Evolutionary conservation across 2,113 vertebrate genomes (phyloP), one percentile per base, ranked within the genome.

Genomic region (Coregonus clupeaformis): DNA sequence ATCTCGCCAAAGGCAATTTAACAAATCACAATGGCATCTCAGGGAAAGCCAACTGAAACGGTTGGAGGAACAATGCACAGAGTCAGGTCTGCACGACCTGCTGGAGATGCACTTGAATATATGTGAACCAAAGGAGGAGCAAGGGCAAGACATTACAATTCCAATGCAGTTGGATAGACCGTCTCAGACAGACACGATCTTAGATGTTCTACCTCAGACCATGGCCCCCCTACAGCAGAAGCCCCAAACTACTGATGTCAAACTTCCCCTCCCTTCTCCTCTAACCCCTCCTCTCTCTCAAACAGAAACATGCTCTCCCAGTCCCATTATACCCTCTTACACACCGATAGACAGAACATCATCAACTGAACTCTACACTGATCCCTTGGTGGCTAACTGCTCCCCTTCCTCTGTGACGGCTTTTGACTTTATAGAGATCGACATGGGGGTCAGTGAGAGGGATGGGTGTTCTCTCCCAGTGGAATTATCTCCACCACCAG

Each of bases 101-200:
- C 76, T 86, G 22, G 66, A 81, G 67, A 69, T 67, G 32, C 74
- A 82, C 67, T 82, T 83, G 20, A 57, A 57, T 18, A 18, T 84
- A 11, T 32, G 60, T n/a, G 78, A 52, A 13, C 30, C 57, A 3
- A 20, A 66, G 27, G 2, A 42, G 60, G 6, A 16, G 14, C 18
- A 22, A 18, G 13, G 3, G 12, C 12, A 24, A 13, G 57, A 69
- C 20, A 55, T 57, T 52, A 24, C 42, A 20, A 12, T n/a, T 22
- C 20, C 11, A 13, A 24, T 45, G 20, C 32, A 69, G 52, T 11
- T 30, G 18, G 30, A 67, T 36, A 36, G 65, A 42, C 29, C 5
- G 16, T 32, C 65, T 29, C 30, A 67, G 30, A 22, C 59, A 30
- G 36, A 5, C 32, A 5, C 42, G 14, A 45, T 27, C 42, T 1